Base-by-base conservation (phyloP, 2,888 invertebrate genomes). In the Cremastinae sp. region DNA sequence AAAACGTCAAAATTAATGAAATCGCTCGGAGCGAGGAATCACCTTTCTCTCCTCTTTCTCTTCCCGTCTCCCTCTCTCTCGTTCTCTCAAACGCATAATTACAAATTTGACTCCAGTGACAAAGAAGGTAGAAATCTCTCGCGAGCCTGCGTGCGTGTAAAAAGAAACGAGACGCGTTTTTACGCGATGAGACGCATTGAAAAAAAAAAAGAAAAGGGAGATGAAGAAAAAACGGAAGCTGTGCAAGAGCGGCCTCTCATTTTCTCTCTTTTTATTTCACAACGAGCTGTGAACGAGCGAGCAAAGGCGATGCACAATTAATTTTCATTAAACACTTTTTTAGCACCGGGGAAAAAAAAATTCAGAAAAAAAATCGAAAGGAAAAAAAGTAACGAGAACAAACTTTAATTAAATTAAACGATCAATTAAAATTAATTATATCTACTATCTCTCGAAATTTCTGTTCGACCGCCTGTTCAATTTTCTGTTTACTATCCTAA, bases 1-100 rank as follows among this genome's bases (percentile, higher is more conserved):
- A 35, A 51, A 58, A 58, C 69, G 59, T 53, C 45, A 47, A 69
- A 51, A 55, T 70, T 70, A 70, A 70, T 61, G 41, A 53, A 70
- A 53, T 70, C 28, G 69, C 61, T 39, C 18, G 43, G 35, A 53
- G 69, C 41, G 12, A 56, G 16, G 56, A 12, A 37, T 16, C 9
- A 5, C 35, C 16, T 28, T 28, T 28, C 28, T 28, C 28, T 28
- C 12, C 18, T 7, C 35, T 22, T 10, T 43, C 10, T 12, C 43
- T 10, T 9, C 12, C 45, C 12, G 45, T 16, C 8, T 45, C 45
- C 4, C 1, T 8, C 45, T 8, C 45, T 16, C 16, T 16, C 45
- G 7, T 7, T 12, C 14, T 16, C 14, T 0, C 8, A 1, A 45
- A 5, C 14, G 45, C 45, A 28, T 28, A 28, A 28, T 28, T 28